Percentiles rank a stretch among this genome's conserved stretches.
These are phyloP conservation scores for Oophaga pumilio DNA, from an alignment of 2,113 vertebrate species.

Conservation along the genomic window DNA sequence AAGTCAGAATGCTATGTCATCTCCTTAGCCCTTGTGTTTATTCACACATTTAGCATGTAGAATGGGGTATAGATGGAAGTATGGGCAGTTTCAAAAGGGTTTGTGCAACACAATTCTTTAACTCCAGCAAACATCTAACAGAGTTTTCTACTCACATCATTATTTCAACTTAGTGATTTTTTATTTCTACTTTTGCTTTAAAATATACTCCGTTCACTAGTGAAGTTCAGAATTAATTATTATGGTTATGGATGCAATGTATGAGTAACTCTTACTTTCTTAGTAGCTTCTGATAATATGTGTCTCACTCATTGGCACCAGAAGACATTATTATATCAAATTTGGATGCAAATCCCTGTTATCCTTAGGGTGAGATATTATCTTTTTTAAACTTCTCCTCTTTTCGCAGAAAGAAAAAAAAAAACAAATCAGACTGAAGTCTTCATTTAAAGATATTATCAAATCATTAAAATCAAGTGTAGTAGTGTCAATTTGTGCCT, in stretches of 20 bases:
- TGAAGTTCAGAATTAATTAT: not conserved
- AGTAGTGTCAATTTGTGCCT: constrained; percentile 16
- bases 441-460: constrained; percentile 26
- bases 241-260: not conserved
- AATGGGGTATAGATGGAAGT: too few species aligned
- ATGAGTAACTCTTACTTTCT: too few species aligned
- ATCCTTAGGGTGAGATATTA: constrained; percentile 12
- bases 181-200: not conserved
- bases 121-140: not conserved
- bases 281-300: not conserved
- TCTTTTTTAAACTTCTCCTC: constrained; percentile 17
- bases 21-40: too few species aligned
- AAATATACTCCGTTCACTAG: not conserved
- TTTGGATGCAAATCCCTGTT: constrained; percentile 12
- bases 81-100: too few species aligned
- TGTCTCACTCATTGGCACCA: not conserved
- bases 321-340: constrained; percentile 26
- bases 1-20: too few species aligned
- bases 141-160: not conserved
- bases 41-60: too few species aligned
- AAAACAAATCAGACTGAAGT: not conserved
- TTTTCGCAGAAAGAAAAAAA: not conserved
- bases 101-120: too few species aligned
- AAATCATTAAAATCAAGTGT: constrained; percentile 25
- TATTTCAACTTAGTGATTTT: not conserved